Evolutionary conservation across 2,113 vertebrate genomes (phyloP).

Genomic region (Lanius ludovicianus): DNA sequence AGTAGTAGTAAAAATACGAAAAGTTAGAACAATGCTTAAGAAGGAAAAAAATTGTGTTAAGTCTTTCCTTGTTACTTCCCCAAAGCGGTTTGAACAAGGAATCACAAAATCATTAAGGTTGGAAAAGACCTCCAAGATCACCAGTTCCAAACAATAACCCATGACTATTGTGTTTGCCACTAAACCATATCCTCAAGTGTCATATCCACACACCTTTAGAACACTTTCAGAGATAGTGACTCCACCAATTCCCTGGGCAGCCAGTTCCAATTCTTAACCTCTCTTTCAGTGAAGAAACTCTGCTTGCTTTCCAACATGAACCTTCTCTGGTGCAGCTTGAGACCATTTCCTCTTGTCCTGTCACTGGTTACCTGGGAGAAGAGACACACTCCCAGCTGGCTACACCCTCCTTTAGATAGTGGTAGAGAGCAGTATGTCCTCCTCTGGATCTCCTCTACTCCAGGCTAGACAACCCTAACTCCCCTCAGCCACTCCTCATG

Average conservation of each 20-base stretch:
- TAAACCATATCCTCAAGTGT: not conserved
- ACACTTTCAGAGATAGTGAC: not conserved
- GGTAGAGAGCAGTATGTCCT: not conserved
- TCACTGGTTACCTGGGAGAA: not conserved
- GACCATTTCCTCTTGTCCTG: not conserved
- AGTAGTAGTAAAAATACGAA: rapidly evolving
- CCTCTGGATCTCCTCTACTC: not conserved
- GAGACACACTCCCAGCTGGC: not conserved
- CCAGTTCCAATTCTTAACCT: not conserved
- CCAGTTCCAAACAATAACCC: not conserved
- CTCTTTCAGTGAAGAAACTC: not conserved
- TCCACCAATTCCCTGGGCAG: not conserved
- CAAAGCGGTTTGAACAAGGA: not conserved
- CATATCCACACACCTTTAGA: not conserved
- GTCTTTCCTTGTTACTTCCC: not conserved
- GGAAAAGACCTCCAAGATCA: not conserved
- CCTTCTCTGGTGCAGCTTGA: not conserved
- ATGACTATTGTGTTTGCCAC: rapidly evolving
- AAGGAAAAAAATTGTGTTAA: not conserved
- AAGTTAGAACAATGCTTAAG: not conserved
- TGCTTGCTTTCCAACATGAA: not conserved
- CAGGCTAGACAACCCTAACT: not conserved
- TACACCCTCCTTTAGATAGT: not conserved
- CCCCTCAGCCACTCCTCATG: not conserved
- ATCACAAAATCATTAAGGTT: not conserved